Conservation (phyloP, 1,140 invertebrate species). For the Lasaia peninsularis region DNA sequence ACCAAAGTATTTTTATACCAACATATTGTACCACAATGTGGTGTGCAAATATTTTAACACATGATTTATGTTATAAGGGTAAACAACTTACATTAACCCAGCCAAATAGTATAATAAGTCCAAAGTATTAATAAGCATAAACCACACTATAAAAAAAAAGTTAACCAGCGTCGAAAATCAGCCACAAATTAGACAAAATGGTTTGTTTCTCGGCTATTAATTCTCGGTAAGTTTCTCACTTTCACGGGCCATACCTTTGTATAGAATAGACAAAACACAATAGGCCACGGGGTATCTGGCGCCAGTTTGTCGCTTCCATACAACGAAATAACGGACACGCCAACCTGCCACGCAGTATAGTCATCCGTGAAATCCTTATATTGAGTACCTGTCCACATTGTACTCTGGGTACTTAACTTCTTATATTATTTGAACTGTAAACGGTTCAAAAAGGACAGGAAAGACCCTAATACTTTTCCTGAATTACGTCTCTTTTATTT, state of each 20-base stretch:
- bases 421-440: conserved; percentile 38
- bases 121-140: too few species aligned
- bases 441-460: conserved; percentile 52
- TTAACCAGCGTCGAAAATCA: neutral
- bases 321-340: conserved; percentile 52
- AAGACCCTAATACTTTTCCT: conserved; percentile 23
- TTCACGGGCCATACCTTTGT: conserved; percentile 23
- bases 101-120: too few species aligned
- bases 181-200: neutral
- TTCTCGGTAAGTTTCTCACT: conserved; percentile 12
- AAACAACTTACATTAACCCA: too few species aligned
- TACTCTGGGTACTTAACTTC: conserved; percentile 47
- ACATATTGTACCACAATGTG: too few species aligned
- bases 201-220: conserved; percentile 15
- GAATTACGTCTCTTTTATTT: neutral
- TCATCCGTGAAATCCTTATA: conserved; percentile 40
- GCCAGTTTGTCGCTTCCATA: conserved; percentile 54
- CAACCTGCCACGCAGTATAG: conserved; percentile 31
- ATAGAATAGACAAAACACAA: conserved; percentile 37
- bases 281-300: conserved; percentile 48
- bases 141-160: neutral
- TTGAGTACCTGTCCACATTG: conserved; percentile 50
- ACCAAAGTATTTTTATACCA: too few species aligned
- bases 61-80: too few species aligned
- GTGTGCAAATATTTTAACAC: too few species aligned